Evolutionary conservation across 2,797 vertebrate species (phyloP).

Genomic region (Telmatherina bonti): DNA sequence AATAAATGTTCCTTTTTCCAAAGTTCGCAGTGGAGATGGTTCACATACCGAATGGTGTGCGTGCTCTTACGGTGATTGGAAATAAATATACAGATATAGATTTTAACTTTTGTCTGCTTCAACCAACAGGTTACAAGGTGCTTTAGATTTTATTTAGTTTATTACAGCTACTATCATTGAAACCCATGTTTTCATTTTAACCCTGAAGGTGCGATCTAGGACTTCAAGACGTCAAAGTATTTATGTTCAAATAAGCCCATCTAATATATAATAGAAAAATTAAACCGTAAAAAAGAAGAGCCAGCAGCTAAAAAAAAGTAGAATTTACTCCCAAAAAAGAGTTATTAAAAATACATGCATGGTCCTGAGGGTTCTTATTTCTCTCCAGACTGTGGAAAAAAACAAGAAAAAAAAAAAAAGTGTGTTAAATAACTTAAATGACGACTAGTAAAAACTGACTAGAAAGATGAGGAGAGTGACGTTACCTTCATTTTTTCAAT

Average conservation of each 20-base stretch:
- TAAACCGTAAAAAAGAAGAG: slow-evolving; percentile 32
- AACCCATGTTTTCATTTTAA: not conserved
- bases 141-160: not conserved
- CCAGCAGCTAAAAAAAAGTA: slow-evolving; percentile 24
- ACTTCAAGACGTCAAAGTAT: not conserved
- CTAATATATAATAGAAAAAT: not conserved
- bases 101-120: not conserved
- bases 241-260: not conserved
- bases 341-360: slow-evolving; percentile 12
- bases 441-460: not conserved
- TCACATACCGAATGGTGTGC: not conserved
- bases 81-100: not conserved
- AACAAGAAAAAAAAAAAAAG: not conserved
- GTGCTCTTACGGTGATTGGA: not conserved
- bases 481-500: slow-evolving; percentile 58
- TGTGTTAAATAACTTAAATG: not conserved
- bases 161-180: not conserved
- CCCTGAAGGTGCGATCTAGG: too few relatives aligned
- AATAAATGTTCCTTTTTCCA: not conserved
- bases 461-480: not conserved
- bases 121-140: not conserved
- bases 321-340: slow-evolving; percentile 67
- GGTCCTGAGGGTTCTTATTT: slow-evolving; percentile 4
- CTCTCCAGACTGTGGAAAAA: slow-evolving; percentile 20
- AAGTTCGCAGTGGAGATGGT: slow-evolving; percentile 8